A percentile compares a stretch with the other conserved stretches of the same genome.
These are phyloP conservation scores for Pempheris klunzingeri DNA, from an alignment of 2,797 vertebrate species.

Conservation along the genomic window DNA sequence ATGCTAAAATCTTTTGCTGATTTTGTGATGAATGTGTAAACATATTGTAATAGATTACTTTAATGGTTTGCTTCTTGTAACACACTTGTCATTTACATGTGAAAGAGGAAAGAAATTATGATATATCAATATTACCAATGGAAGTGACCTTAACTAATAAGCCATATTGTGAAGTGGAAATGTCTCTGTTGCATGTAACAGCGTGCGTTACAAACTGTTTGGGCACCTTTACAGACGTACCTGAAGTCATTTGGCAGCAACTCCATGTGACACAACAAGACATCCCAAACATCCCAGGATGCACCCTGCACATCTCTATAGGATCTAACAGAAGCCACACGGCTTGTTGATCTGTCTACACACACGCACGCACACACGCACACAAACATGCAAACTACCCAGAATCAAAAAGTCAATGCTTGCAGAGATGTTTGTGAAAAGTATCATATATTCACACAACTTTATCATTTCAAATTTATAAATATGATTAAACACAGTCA, in stretches of 20 bases:
- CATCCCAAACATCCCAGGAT: not conserved
- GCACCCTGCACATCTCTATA: conserved; percentile 3
- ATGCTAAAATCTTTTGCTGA: not conserved
- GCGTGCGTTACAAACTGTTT: conserved; percentile 1
- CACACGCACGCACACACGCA: conserved; percentile 13
- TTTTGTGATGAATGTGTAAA: conserved; percentile 7
- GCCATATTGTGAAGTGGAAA: not conserved
- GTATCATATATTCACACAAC: conserved; percentile 6
- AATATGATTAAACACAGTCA: conserved; percentile 16
- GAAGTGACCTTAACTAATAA: conserved; percentile 1
- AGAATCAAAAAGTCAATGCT: conserved; percentile 35
- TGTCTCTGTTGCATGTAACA: not conserved
- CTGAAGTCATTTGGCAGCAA: conserved; percentile 3
- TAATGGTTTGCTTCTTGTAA: not conserved
- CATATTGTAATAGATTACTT: conserved; percentile 16
- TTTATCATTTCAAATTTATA: conserved; percentile 1
- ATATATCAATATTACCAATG: not conserved
- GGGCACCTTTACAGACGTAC: not conserved
- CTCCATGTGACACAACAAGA: conserved; percentile 19
- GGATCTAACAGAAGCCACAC: not conserved
- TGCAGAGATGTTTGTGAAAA: conserved; percentile 17
- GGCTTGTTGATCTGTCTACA: not conserved
- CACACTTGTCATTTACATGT: conserved; percentile 6
- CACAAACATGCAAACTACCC: conserved; percentile 5
- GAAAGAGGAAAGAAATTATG: not conserved